Evolutionary conservation across 2,113 vertebrate species (phyloP).

Genomic region (Hippolais icterina): DNA sequence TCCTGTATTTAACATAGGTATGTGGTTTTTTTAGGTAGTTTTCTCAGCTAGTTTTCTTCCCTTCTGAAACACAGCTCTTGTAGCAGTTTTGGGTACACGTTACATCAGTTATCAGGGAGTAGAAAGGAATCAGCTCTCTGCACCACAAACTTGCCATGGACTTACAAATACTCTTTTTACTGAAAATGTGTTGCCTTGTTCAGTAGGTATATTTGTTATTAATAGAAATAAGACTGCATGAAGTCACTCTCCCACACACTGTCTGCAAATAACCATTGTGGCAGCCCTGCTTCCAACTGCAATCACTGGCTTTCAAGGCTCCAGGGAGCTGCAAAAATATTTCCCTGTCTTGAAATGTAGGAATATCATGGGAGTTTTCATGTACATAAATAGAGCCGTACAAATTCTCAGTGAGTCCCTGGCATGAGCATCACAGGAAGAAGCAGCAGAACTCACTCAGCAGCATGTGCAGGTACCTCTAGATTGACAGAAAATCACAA

Average conservation of each 20-base stretch:
- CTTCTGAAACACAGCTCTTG: neutral
- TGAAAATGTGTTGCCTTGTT: neutral
- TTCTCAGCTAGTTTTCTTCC: neutral
- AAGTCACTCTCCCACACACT: neutral
- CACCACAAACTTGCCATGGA: neutral
- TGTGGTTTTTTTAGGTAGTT: neutral
- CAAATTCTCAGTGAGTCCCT: neutral
- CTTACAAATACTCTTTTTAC: neutral
- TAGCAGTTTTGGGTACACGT: neutral
- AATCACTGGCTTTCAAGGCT: neutral
- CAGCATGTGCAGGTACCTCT: accelerated
- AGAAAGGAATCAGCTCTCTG: neutral
- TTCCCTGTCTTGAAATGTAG: neutral
- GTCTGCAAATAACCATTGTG: neutral
- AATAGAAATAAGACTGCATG: neutral
- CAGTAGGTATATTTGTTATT: neutral
- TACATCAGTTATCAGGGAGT: neutral
- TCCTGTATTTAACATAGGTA: neutral
- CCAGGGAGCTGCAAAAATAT: neutral
- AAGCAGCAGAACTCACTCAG: neutral
- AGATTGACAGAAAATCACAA: neutral
- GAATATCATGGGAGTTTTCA: accelerated
- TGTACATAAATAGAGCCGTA: neutral
- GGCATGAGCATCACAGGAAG: neutral
- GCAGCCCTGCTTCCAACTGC: neutral